Evolutionary conservation across 2,888 invertebrate species (phyloP), one percentile per base, ranked within the genome.

Genomic region (Malthinus flaveolus): DNA sequence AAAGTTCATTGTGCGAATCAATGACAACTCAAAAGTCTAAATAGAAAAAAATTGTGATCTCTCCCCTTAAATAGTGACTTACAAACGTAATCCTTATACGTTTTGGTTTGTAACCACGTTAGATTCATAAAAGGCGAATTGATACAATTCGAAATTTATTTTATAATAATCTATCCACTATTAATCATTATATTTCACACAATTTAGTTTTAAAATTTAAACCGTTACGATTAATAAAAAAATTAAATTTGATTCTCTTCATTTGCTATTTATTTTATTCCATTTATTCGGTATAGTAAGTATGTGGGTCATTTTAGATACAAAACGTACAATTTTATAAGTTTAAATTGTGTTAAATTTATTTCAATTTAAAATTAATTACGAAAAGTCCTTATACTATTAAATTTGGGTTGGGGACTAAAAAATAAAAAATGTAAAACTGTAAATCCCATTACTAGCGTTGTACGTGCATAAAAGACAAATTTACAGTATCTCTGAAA

Each of bases 11-110:
- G 76, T 76, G 67, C 23, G 23, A 68, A 68, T 75, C 75, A 71
- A 76, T 75, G 76, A 76, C 73, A 69, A 73, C 73, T 75, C 64
- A 65, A 71, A 70, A 67, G 23, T 23, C 66, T 71, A 68, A 68
- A 74, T 72, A 66, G 68, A 69, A 70, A 67, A 66, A 71, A 75
- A 72, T 65, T 63, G 63, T 65, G 67, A 23, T 23, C 23, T 70
- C 70, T 65, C 66, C 65, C 64, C 67, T 70, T 71, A 69, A 46
- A 39, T 13, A 23, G 9, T 56, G 72, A 71, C 72, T 72, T 73
- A 74, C 72, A 71, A 69, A 66, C 68, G 71, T 78, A 78, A 78
- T 78, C 77, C 76, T 66, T 56, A 67, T 67, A 66, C 73, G 74
- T 75, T 76, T 75, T 76, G 73, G 74, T 75, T 74, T 71, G 58